A percentile compares a stretch with the other conserved stretches of the same genome.
These are phyloP conservation scores for Falco novaeseelandiae DNA, from an alignment of 2,797 vertebrate genomes.

Conservation along the genomic window DNA sequence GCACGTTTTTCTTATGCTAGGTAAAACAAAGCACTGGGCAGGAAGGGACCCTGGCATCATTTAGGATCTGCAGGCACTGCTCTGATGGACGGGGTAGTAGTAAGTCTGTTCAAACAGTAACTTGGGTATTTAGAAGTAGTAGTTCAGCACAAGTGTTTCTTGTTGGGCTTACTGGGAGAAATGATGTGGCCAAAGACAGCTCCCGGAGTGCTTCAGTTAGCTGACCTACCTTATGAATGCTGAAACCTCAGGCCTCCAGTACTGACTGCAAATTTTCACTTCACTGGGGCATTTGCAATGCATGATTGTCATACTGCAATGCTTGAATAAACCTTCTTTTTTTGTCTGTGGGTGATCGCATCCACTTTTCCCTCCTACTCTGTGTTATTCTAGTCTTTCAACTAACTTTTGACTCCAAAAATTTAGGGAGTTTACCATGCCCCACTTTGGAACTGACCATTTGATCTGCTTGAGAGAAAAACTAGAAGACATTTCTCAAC, in stretches of 20 bases:
- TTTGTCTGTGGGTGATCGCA: conserved; percentile 5
- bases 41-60: not conserved
- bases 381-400: conserved; percentile 29
- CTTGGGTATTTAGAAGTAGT: not conserved
- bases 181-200: not conserved
- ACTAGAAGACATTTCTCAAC: conserved; percentile 26
- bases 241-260: not conserved
- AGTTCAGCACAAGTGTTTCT: not conserved
- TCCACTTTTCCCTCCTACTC: conserved; percentile 29
- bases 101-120: not conserved
- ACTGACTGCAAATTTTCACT: not conserved
- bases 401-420: conserved; percentile 26
- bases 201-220: not conserved
- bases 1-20: not conserved
- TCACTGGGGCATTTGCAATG: not conserved
- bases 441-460: conserved; percentile 17
- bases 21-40: not conserved
- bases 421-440: not conserved
- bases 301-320: not conserved
- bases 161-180: not conserved
- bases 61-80: not conserved
- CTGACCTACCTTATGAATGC: not conserved
- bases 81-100: not conserved
- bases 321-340: conserved; percentile 35
- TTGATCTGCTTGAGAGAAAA: conserved; percentile 4